Base-by-base conservation (phyloP, 2,888 invertebrate species). In the Linnaemya tessellans region DNA sequence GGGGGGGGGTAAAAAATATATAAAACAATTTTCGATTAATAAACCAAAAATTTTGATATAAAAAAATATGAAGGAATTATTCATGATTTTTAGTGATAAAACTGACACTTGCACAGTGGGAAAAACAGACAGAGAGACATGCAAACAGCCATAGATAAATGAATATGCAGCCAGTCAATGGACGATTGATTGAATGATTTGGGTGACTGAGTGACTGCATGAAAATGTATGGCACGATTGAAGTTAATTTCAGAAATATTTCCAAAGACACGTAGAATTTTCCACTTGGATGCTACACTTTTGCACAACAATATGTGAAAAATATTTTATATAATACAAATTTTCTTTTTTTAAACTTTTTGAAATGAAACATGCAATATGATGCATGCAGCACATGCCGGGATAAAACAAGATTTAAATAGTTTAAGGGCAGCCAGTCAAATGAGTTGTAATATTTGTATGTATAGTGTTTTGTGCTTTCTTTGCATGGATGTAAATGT, bases 191-290 rank as follows among this genome's bases (percentile, higher is more conserved):
- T 80, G 58, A 49, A 43, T 43, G 54, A 54, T n/a, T 56, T 49
- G 18, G 20, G 38, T 46, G 3, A 67, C 46, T 62, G 20, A 5
- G 38, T 65, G 49, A 62, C n/a, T n/a, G n/a, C n/a, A n/a, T n/a
- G n/a, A n/a, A n/a, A n/a, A n/a, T n/a, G n/a, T 51, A 30, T 58
- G 20, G 1, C 43, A 62, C 18, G 13, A 41, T 20, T 51, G 56
- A 70, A 64, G 41, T 74, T 78, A 49, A 79, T 79, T 74, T 70
- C 22, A 64, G 41, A 64, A 70, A 60, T 18, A 67, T 82, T 74
- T 82, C 38, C 22, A 25, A 67, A 30, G 38, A 62, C 30, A 46
- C 49, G 18, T 51, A 60, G 0, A 62, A 54, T 30, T 62, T 62
- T 60, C 9, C 54, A 58, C 46, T 60, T 60, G 15, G 11, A 68